These are phyloP conservation scores for Camponotus fellah DNA, from an alignment of 2,888 invertebrate species.

Conservation along the genomic window DNA sequence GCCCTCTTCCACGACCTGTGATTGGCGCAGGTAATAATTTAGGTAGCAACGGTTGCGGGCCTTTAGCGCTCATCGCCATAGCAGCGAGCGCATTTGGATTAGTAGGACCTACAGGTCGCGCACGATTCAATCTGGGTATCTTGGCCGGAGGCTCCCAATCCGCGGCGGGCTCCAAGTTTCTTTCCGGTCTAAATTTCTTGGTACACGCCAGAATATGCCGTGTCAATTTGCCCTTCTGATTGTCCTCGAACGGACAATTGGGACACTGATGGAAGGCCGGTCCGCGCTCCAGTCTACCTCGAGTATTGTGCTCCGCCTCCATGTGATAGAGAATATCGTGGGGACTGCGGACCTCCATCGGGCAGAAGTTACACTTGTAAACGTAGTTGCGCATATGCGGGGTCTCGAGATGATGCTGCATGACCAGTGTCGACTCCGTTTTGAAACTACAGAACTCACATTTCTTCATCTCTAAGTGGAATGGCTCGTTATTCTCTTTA, in stretches of 20 bases:
- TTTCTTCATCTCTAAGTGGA: constrained; percentile 91
- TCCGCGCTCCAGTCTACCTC: constrained; percentile 94
- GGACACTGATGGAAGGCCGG: constrained; percentile 96
- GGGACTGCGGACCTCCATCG: constrained; percentile 93
- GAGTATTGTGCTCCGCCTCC: constrained; percentile 95
- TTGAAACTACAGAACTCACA: constrained; percentile 96
- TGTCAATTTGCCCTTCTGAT: constrained; percentile 95
- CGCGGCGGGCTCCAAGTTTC: constrained; percentile 94
- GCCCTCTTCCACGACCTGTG: constrained; percentile 85
- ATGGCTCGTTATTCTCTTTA: constrained; percentile 94
- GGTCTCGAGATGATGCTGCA: constrained; percentile 95
- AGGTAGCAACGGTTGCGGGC: constrained; percentile 85
- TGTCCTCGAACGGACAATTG: constrained; percentile 97
- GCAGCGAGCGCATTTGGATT: constrained; percentile 82
- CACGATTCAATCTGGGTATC: constrained; percentile 91
- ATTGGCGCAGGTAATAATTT: constrained; percentile 85
- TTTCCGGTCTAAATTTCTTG: constrained; percentile 95
- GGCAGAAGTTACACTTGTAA: constrained; percentile 95
- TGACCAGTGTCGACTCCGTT: constrained; percentile 93
- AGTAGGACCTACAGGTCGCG: constrained; percentile 80
- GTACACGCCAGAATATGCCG: constrained; percentile 95
- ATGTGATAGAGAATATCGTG: constrained; percentile 96
- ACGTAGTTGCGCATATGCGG: constrained; percentile 96
- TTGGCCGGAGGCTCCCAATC: constrained; percentile 98
- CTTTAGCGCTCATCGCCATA: constrained; percentile 84